Percentiles rank a stretch among this genome's conserved stretches.
phyloP scores from a whole-genome alignment of 2,888 invertebrate genomes.

The Eurytoma adleriae region DNA sequence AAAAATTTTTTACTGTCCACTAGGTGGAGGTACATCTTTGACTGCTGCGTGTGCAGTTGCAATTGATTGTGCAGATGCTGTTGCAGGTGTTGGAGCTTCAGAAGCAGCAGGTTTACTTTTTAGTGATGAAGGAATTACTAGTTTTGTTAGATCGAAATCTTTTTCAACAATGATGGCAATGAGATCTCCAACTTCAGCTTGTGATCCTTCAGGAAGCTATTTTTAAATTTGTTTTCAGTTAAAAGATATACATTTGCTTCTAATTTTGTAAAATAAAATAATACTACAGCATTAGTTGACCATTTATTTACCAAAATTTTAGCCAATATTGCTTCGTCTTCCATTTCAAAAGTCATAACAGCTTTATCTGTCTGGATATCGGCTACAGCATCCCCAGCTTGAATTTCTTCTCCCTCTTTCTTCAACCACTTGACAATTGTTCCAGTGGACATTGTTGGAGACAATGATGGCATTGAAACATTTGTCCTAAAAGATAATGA shows the following conservation, averaged over 20 bases:
- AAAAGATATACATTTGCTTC: not conserved
- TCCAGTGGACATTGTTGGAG: conserved; percentile 82
- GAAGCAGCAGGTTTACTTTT: conserved; percentile 51
- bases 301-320: conserved; percentile 78
- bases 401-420: conserved; percentile 78
- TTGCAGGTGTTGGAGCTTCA: conserved; percentile 45
- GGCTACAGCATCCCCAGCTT: conserved; percentile 81
- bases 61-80: conserved; percentile 38
- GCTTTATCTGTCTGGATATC: conserved; percentile 84
- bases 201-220: conserved; percentile 77
- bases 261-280: not conserved
- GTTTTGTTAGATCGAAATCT: conserved; percentile 80
- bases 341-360: conserved; percentile 80
- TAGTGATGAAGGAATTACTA: conserved; percentile 70
- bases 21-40: conserved; percentile 60
- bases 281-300: not conserved
- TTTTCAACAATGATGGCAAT: conserved; percentile 81
- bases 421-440: conserved; percentile 79
- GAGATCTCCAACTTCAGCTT: conserved; percentile 77
- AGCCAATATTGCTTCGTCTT: conserved; percentile 80
- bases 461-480: conserved; percentile 80
- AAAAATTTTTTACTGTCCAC: conserved; percentile 67
- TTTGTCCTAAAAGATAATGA: conserved; percentile 65
- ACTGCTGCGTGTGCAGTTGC: conserved; percentile 53
- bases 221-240: not conserved